Conservation (phyloP, 2,888 invertebrate species). For the Urechis unicinctus region DNA sequence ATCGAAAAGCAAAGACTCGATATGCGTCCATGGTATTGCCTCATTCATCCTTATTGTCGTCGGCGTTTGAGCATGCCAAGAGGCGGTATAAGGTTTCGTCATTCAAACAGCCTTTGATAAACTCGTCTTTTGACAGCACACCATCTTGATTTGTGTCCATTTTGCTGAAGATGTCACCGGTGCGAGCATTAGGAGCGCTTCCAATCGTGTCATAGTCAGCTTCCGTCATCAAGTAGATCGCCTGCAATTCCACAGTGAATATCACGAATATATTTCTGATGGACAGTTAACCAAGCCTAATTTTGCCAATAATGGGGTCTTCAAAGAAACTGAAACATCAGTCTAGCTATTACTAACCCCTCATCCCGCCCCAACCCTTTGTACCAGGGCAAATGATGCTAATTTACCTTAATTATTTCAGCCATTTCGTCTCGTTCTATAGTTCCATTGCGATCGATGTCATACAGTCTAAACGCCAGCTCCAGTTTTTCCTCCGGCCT, state of each 20-base stretch:
- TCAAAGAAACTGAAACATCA: neutral
- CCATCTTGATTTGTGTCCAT: conserved; percentile 99
- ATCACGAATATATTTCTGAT: no score
- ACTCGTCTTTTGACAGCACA: conserved; percentile 92
- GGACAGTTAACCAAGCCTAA: neutral
- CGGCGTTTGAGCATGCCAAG: conserved; percentile 22
- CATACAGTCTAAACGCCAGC: conserved; percentile 99
- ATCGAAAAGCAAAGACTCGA: no score
- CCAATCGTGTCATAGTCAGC: conserved; percentile 77
- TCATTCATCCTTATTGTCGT: no score
- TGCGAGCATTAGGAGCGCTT: conserved; percentile 83
- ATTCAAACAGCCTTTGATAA: conserved; percentile 89
- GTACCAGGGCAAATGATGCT: no score
- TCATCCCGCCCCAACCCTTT: no score
- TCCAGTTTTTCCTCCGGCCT: conserved; percentile 96
- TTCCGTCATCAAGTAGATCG: conserved; percentile 97
- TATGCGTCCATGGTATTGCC: no score
- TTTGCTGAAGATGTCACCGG: conserved; percentile 95
- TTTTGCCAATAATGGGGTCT: neutral
- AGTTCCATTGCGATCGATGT: conserved; percentile 95
- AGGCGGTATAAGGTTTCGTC: conserved; percentile 71
- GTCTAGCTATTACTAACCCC: no score
- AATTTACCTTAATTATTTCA: conserved; percentile 87
- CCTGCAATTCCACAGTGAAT: no score
- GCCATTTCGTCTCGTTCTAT: conserved; percentile 99